These are phyloP conservation scores for Drosophila pectinifera DNA, from an alignment of 1,140 invertebrate genomes.

Conservation along the genomic window DNA sequence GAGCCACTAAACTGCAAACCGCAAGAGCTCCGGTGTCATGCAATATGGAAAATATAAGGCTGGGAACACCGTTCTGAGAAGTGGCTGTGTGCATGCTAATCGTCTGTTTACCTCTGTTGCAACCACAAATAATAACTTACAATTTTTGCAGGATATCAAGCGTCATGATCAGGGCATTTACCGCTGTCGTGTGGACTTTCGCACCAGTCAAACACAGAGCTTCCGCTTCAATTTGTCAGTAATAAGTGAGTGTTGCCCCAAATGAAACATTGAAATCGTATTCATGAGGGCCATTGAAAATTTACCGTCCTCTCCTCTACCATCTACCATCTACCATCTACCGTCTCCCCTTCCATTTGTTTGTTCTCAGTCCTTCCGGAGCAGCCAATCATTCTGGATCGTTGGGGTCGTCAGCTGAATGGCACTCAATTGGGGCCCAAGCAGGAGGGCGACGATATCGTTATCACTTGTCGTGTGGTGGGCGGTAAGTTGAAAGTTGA, in stretches of 20 bases:
- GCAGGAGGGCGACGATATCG: constrained; percentile 89
- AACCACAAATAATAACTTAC: constrained; percentile 57
- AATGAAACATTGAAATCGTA: constrained; percentile 32
- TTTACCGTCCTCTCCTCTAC: constrained; percentile 15
- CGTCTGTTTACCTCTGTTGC: constrained; percentile 54
- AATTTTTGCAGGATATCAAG: constrained; percentile 89
- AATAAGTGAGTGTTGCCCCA: constrained; percentile 89
- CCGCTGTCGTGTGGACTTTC: constrained; percentile 94
- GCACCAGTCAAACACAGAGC: constrained; percentile 93
- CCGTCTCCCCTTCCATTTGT: constrained; percentile 26
- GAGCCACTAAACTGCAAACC: constrained; percentile 22
- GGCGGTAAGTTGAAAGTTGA: constrained; percentile 86
- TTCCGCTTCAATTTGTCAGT: constrained; percentile 95
- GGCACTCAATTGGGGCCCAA: constrained; percentile 91
- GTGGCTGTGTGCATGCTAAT: constrained; percentile 60
- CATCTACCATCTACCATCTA: background rate
- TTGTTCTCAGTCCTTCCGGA: constrained; percentile 91
- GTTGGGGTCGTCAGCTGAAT: constrained; percentile 89
- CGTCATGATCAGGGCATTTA: constrained; percentile 94
- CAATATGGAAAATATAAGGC: constrained; percentile 74
- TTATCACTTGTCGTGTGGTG: constrained; percentile 87
- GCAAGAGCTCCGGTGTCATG: constrained; percentile 58
- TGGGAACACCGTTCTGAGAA: constrained; percentile 4
- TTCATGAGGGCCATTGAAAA: constrained; percentile 29
- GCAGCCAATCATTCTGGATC: constrained; percentile 92